phyloP scores from a whole-genome alignment of 1,140 invertebrate genomes.

The Eupristina koningsbergeri region DNA sequence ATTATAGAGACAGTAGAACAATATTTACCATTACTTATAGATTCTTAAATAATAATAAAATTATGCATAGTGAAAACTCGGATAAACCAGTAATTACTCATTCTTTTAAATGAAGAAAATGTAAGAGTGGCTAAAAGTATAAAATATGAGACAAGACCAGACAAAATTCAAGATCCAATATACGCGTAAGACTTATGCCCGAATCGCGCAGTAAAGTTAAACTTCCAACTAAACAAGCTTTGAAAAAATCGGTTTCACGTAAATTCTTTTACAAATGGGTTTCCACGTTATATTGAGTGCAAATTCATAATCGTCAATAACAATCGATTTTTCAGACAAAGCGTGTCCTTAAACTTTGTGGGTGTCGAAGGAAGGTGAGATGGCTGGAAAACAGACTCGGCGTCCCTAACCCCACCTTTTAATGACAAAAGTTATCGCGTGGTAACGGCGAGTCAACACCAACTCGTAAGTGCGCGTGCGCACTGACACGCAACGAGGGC shows the following conservation, averaged over 20 bases:
- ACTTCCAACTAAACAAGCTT: not conserved
- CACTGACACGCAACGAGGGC: constrained; percentile 69
- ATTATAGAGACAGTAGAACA: too few relatives aligned
- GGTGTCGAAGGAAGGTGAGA: not conserved
- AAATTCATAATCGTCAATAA: not conserved
- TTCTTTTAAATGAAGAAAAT: too few relatives aligned
- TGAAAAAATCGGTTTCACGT: not conserved
- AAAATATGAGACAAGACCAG: not conserved
- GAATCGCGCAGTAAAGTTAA: not conserved
- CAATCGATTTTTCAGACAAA: not conserved
- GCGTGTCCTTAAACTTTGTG: constrained; percentile 3
- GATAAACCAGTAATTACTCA: too few relatives aligned
- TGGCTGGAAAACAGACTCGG: not conserved
- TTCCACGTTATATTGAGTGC: not conserved
- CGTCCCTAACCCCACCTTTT: not conserved
- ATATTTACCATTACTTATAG: too few relatives aligned
- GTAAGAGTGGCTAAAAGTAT: too few relatives aligned
- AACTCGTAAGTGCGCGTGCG: constrained; percentile 60
- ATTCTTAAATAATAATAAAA: too few relatives aligned
- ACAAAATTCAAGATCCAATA: not conserved
- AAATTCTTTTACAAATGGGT: not conserved
- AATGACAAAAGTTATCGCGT: constrained; percentile 50
- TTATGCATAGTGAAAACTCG: too few relatives aligned
- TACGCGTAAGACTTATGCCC: too few relatives aligned
- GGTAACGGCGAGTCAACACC: constrained; percentile 26